These are phyloP conservation scores for Antechinus flavipes DNA, from an alignment of 2,113 vertebrate genomes.

Conservation along the genomic window DNA sequence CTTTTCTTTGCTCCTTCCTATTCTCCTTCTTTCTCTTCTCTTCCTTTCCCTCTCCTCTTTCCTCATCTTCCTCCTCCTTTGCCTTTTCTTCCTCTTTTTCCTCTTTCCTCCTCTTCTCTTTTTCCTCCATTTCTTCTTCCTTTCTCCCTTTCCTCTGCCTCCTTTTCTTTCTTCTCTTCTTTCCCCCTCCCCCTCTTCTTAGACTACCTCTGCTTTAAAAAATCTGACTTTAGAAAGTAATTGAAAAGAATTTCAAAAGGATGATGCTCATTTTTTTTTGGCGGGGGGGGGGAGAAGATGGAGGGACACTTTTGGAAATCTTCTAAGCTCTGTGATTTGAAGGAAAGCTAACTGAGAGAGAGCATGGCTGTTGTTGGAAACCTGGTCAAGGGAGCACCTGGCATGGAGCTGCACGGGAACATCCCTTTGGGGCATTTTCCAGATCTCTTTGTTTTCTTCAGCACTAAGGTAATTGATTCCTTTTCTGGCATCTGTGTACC, in stretches of 20 bases:
- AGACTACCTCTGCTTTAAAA: background rate
- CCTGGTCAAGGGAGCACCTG: slow-evolving; percentile 34
- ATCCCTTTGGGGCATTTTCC: slow-evolving; percentile 48
- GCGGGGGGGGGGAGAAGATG: too few species aligned
- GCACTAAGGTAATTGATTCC: slow-evolving; percentile 17
- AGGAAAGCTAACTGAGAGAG: background rate
- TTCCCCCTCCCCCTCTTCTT: background rate
- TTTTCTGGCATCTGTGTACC: slow-evolving; percentile 1
- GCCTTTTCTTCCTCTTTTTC: background rate
- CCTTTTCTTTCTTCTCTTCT: background rate
- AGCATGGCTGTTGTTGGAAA: background rate
- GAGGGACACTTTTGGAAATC: background rate
- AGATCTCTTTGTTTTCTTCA: slow-evolving; percentile 30
- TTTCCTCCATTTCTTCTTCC: too few species aligned
- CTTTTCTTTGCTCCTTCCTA: too few species aligned
- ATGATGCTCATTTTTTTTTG: background rate
- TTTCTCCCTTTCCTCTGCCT: too few species aligned
- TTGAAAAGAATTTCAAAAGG: background rate
- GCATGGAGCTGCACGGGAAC: background rate
- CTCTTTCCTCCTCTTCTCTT: too few species aligned
- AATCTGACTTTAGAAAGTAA: background rate
- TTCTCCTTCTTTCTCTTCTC: too few species aligned
- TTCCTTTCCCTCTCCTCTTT: too few species aligned
- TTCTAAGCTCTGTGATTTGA: background rate
- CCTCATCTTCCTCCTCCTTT: background rate